Conservation (phyloP, 2,888 invertebrate species). For the Rugalucina vietnamica region DNA sequence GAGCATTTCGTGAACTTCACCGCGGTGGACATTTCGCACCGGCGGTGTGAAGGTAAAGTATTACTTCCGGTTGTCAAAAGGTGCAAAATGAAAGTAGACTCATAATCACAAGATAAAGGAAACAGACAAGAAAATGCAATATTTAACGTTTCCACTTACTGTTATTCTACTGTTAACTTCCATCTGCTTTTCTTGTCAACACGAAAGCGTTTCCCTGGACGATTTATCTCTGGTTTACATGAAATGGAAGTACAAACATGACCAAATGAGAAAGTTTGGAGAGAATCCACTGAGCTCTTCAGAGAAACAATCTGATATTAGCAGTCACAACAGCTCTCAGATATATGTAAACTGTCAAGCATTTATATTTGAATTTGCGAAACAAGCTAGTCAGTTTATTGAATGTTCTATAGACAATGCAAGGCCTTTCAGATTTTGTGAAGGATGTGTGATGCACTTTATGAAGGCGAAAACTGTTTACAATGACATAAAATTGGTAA, state of each 20-base stretch:
- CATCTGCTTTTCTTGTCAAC: neutral
- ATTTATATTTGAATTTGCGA: conserved; percentile 58
- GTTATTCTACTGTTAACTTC: neutral
- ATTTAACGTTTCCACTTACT: neutral
- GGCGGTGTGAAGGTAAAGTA: conserved; percentile 22
- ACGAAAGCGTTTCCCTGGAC: neutral
- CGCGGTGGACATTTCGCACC: neutral
- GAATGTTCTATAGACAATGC: conserved; percentile 67
- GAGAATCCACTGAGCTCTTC: neutral
- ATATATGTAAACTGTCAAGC: conserved; percentile 48
- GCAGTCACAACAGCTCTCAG: neutral
- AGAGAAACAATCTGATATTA: neutral
- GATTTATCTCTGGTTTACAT: conserved; percentile 22
- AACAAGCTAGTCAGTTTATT: conserved; percentile 60
- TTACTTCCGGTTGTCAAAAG: no score
- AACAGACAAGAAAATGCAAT: neutral
- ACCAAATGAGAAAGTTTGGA: neutral
- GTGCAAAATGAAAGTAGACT: no score
- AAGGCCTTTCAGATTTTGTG: conserved; percentile 71
- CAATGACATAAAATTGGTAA: conserved; percentile 58
- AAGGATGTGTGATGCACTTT: conserved; percentile 63
- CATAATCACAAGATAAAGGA: neutral
- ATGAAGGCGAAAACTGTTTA: conserved; percentile 53
- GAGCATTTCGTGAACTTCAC: neutral
- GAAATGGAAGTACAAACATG: conserved; percentile 16